Percentiles rank a stretch among this genome's conserved stretches.
Evolutionary conservation across 2,888 invertebrate genomes (phyloP).

Genomic region (Podotricha telesiphe): DNA sequence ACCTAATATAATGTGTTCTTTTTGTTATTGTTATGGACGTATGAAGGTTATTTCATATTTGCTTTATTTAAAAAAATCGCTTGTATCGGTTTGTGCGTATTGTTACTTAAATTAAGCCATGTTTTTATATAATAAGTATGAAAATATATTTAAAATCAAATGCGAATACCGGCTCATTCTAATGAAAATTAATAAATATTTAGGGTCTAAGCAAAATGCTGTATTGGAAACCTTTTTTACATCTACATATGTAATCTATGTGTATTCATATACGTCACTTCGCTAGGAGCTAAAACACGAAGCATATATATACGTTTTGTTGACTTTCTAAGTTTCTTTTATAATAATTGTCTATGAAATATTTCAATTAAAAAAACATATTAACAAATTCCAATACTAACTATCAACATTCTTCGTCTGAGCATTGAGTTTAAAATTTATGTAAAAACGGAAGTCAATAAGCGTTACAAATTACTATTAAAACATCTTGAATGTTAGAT

Average conservation of each 20-base stretch:
- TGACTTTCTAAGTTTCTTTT: neutral
- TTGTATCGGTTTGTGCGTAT: neutral
- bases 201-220: too few species aligned
- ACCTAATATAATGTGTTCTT: neutral
- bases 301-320: neutral
- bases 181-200: too few species aligned
- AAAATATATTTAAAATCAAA: too few species aligned
- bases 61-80: neutral
- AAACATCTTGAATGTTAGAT: constrained; percentile 45
- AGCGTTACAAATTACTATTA: constrained; percentile 40
- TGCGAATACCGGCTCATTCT: too few species aligned
- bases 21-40: neutral
- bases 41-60: constrained; percentile 7
- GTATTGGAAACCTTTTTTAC: too few species aligned
- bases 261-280: too few species aligned
- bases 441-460: constrained; percentile 57
- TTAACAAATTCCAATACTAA: constrained; percentile 40
- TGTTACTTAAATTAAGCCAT: neutral
- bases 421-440: constrained; percentile 47
- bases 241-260: too few species aligned
- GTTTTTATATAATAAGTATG: neutral
- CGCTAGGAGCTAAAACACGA: too few species aligned
- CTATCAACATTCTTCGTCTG: constrained; percentile 35
- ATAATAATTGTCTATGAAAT: constrained; percentile 9
- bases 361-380: constrained; percentile 24